Percentiles rank a stretch among this genome's conserved stretches.
phyloP scores from a whole-genome alignment of 2,888 invertebrate species.

The Phyllotreta striolata region DNA sequence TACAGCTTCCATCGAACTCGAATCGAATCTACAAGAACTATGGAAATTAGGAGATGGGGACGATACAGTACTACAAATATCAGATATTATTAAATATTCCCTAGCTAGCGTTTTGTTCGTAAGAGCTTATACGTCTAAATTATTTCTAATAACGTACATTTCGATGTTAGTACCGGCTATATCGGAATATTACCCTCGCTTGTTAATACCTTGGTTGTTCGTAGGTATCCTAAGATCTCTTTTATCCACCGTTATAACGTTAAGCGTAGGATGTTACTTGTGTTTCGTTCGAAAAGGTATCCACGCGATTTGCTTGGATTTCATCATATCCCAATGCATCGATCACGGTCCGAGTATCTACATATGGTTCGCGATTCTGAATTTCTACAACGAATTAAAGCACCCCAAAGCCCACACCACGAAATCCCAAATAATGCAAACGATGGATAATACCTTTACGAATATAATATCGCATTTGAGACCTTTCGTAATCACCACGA shows the following conservation, averaged over 20 bases:
- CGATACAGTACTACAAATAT: constrained; percentile 11
- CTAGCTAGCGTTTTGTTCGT: constrained; percentile 22
- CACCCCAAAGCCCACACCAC: constrained; percentile 6
- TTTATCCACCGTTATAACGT: constrained; percentile 33
- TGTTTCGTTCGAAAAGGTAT: constrained; percentile 38
- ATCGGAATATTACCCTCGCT: constrained; percentile 29
- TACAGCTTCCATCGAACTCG: constrained; percentile 15
- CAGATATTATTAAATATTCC: constrained; percentile 12
- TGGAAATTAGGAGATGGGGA: constrained; percentile 26
- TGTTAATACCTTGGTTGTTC: constrained; percentile 43
- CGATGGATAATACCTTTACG: constrained; percentile 22
- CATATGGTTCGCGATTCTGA: constrained; percentile 40
- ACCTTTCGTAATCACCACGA: constrained; percentile 19
- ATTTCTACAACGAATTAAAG: constrained; percentile 25
- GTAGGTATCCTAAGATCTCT: constrained; percentile 40
- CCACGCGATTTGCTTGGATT: constrained; percentile 40
- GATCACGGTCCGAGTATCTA: constrained; percentile 44
- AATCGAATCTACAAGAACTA: constrained; percentile 25
- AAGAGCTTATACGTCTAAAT: constrained; percentile 19
- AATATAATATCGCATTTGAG: constrained; percentile 26
- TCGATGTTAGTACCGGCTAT: constrained; percentile 26
- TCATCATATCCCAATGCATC: constrained; percentile 39
- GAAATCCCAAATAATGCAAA: constrained; percentile 14
- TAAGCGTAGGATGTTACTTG: constrained; percentile 34
- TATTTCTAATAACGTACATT: constrained; percentile 27